A percentile compares a stretch with the other conserved stretches of the same genome.
These are phyloP conservation scores for Oegoconia quadripuncta DNA, from an alignment of 2,888 invertebrate species.

Conservation along the genomic window DNA sequence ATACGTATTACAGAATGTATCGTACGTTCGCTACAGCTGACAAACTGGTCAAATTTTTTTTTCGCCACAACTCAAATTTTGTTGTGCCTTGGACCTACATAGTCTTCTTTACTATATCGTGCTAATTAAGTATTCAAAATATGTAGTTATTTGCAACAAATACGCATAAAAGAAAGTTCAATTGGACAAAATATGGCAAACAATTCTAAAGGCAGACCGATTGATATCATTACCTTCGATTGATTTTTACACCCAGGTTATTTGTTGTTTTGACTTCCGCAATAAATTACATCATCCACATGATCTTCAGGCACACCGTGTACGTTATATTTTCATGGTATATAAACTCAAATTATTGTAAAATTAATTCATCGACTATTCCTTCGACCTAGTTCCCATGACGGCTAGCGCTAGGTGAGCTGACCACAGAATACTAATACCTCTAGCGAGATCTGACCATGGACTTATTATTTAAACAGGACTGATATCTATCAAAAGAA, in stretches of 20 bases:
- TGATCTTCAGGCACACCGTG: conserved; percentile 30
- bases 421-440: too few species aligned
- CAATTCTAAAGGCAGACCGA: conserved; percentile 46
- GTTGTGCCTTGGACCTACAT: conserved; percentile 11
- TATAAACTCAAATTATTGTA: conserved; percentile 31
- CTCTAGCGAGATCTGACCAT: too few species aligned
- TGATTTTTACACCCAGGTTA: conserved; percentile 44
- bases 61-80: conserved; percentile 36
- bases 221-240: conserved; percentile 55
- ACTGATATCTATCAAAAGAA: too few species aligned
- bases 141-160: conserved; percentile 29
- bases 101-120: conserved; percentile 21
- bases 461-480: too few species aligned
- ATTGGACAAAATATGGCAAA: conserved; percentile 74
- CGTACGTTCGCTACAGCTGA: conserved; percentile 41
- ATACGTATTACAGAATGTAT: conserved; percentile 37
- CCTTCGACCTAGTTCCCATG: conserved; percentile 69
- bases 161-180: conserved; percentile 48
- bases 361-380: conserved; percentile 51
- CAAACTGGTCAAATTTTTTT: conserved; percentile 39
- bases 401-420: conserved; percentile 32
- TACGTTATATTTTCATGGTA: conserved; percentile 32
- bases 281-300: conserved; percentile 42
- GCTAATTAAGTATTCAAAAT: conserved; percentile 26
- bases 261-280: conserved; percentile 32